Evolutionary conservation across 2,797 vertebrate species (phyloP).

Genomic region (Limosa lapponica): DNA sequence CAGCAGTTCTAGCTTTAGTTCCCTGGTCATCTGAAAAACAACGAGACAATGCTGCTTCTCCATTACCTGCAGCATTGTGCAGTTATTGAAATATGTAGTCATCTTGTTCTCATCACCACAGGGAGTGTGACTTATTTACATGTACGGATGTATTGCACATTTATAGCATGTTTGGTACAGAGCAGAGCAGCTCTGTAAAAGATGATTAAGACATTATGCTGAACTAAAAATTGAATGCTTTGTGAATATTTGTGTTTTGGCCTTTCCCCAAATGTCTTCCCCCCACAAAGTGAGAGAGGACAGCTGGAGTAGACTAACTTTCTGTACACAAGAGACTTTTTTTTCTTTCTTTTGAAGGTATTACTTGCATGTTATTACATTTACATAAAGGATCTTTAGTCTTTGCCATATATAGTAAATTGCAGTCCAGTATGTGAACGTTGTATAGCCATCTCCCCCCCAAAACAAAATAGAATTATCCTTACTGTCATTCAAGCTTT

Average conservation of each 20-base stretch:
- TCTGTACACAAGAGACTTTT: slow-evolving; percentile 7
- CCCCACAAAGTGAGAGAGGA: slow-evolving; percentile 33
- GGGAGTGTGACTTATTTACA: neutral
- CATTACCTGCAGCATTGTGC: neutral
- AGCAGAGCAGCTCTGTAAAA: slow-evolving; percentile 25
- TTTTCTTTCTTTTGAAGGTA: slow-evolving; percentile 55
- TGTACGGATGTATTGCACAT: neutral
- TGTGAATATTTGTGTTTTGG: slow-evolving; percentile 39
- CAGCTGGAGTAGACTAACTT: slow-evolving; percentile 52
- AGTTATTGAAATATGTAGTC: neutral
- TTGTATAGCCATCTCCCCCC: neutral
- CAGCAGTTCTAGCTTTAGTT: neutral
- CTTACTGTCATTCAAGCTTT: slow-evolving; percentile 31
- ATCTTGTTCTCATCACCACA: neutral
- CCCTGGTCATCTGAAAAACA: neutral
- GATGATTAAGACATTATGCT: slow-evolving; percentile 20
- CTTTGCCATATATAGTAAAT: slow-evolving; percentile 67
- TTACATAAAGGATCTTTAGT: slow-evolving; percentile 40
- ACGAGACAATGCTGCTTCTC: neutral
- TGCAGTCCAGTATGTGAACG: neutral
- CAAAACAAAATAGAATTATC: slow-evolving; percentile 49
- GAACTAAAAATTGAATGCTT: slow-evolving; percentile 19
- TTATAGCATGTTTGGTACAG: neutral
- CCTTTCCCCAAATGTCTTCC: slow-evolving; percentile 25
- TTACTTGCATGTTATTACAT: slow-evolving; percentile 45